Evolutionary conservation across 2,797 vertebrate species (phyloP), one percentile per base, ranked within the genome.

Genomic region (Enteromius anoplus): DNA sequence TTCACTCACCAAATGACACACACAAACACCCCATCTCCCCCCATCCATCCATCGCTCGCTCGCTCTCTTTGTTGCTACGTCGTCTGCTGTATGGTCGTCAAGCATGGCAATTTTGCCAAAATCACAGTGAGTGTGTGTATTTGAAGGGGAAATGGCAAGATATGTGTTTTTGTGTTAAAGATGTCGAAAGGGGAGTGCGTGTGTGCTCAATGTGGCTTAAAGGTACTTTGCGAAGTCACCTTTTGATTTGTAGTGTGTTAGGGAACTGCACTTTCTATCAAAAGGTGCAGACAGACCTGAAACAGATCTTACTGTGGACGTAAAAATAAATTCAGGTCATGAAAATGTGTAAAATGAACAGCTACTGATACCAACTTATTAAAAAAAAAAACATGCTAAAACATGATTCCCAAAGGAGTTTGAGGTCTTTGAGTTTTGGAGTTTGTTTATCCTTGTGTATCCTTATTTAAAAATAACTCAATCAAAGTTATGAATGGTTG

Each of bases 1-100:
- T 93, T 93, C 93, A 93, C 92, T 94, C 91, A 92, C 87, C 91
- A 94, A 92, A 93, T 93, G 89, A 93, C 93, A 92, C 87, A 90
- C 53, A 78, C 79, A 85, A 80, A 69, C 53, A 75, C 66, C 83
- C 85, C 84, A 80, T 71, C 82, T 71, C 84, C 49, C 45, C 78
- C 82, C 70, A 71, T 75, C 79, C 79, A 47, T 84, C 82, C 78
- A 77, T 70, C 72, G 49, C 75, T 79, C 23, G 11, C 53, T 11
- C 32, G n/a, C 47, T 29, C 71, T 82, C 78, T 72, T 58, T 47
- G 86, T 90, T 89, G 89, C 89, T 85, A 86, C 81, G 90, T 90
- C 83, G 79, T 84, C 42, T 81, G 34, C 85, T 81, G 86, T 81
- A 85, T 80, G 88, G 86, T 91, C 87, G 90, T 89, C 87, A 86